Base-by-base conservation (phyloP, 2,888 invertebrate species). In the Nephrocerus scutellatus region DNA sequence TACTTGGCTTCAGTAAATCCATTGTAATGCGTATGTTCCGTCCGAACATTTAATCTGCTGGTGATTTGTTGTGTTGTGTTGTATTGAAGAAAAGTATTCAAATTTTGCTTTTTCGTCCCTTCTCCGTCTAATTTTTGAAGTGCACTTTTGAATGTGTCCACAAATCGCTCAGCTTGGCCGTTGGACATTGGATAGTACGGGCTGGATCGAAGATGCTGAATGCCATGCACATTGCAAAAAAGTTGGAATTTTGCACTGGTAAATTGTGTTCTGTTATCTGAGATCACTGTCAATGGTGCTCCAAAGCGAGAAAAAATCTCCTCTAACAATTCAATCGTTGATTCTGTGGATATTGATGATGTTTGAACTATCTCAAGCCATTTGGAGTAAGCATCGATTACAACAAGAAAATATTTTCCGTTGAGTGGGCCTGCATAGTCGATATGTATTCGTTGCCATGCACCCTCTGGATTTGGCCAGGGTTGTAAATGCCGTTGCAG, bases 311-410 rank as follows among this genome's bases (percentile, higher is more conserved):
- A 29, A 30, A 51, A 52, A 25, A 51, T 39, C 12, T 47, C 41
- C 18, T 15, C 38, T 12, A 48, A n/a, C 23, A 46, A 41, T 9
- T 43, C 30, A 6, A 52, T 38, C n/a, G 42, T 47, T 21, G 31
- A 36, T 7, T 36, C 24, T 6, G 46, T n/a, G 12, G 43, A 44
- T 15, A 46, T 50, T 26, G 39, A 43, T 29, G 45, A 47, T n/a
- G 52, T 50, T 33, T 41, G 31, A 42, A 52, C 43, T 25, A 63
- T 56, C 48, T 70, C 67, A 2, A 60, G 54, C 66, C 66, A 71
- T 41, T 70, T 71, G 0, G 65, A 63, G 44, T 53, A 56, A 8
- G 63, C 52, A 44, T 70, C 68, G 4, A 63, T 56, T 6, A 68
- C 46, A 10, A 69, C 46, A 6, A 66, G 42, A 34, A 60, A 62